phyloP scores from a whole-genome alignment of 2,113 vertebrate genomes.

The Megalops atlanticus region DNA sequence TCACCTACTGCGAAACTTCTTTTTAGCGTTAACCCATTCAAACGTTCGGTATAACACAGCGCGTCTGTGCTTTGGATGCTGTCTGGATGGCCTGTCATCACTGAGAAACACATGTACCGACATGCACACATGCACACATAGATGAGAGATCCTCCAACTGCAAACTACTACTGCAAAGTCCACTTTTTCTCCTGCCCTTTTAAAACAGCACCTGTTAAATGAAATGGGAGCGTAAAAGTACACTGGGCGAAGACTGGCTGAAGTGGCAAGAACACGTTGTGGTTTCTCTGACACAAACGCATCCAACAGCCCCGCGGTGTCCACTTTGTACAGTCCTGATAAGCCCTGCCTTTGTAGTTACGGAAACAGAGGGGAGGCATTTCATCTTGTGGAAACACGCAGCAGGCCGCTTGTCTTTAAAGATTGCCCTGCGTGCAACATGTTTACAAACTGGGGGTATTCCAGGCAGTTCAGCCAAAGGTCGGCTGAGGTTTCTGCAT shows the following conservation, averaged over 20 bases:
- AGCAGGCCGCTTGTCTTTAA: background rate
- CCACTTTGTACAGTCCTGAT: slow-evolving; percentile 45
- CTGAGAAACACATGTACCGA: too few species aligned
- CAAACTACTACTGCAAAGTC: background rate
- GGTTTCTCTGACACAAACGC: too few species aligned
- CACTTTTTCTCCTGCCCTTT: background rate
- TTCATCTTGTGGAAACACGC: slow-evolving; percentile 49
- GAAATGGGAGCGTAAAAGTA: background rate
- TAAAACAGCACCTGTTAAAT: background rate
- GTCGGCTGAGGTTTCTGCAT: slow-evolving; percentile 42
- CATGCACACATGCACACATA: background rate
- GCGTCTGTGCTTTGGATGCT: too few species aligned
- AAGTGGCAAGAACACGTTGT: background rate
- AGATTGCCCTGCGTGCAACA: slow-evolving; percentile 39
- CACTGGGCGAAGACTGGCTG: background rate
- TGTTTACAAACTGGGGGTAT: slow-evolving; percentile 56
- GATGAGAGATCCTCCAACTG: background rate
- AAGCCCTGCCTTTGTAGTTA: slow-evolving; percentile 44
- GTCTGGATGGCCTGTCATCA: too few species aligned
- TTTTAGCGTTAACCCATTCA: background rate
- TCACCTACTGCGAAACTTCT: background rate
- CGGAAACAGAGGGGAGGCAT: slow-evolving; percentile 28
- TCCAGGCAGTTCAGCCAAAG: slow-evolving; percentile 55
- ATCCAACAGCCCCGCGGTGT: slow-evolving; percentile 34
- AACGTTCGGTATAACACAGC: too few species aligned